Evolutionary conservation across 2,888 invertebrate species (phyloP).

Genomic region (Sialis fuliginosa): DNA sequence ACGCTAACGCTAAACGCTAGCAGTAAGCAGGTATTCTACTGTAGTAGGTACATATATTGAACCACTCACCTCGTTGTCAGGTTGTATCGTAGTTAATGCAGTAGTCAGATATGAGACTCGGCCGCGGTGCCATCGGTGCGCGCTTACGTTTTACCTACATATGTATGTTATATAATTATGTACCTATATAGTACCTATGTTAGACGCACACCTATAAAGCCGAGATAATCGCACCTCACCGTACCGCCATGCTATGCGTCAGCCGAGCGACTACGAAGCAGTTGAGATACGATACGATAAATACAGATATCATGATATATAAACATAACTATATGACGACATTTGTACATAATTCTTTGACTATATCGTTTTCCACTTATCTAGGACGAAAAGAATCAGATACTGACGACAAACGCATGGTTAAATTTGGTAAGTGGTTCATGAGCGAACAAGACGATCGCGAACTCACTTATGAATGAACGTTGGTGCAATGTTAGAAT

Average conservation of each 20-base stretch:
- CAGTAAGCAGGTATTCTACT: too few species aligned
- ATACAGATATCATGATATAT: not conserved
- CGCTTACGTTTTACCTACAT: too few species aligned
- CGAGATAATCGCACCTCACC: not conserved
- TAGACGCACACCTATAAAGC: too few species aligned
- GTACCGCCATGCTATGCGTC: not conserved
- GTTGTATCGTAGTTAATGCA: too few species aligned
- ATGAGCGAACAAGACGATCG: not conserved
- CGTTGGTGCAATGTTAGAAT: not conserved
- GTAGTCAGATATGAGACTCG: too few species aligned
- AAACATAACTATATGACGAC: not conserved
- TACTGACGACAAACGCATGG: slow-evolving; percentile 96
- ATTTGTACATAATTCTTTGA: not conserved
- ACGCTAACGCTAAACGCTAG: too few species aligned
- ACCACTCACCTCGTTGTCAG: too few species aligned
- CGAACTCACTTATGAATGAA: not conserved
- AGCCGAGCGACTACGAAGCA: not conserved
- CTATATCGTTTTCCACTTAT: slow-evolving; percentile 25
- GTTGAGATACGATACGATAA: not conserved
- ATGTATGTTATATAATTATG: too few species aligned
- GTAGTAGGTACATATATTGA: too few species aligned
- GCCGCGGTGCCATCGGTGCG: too few species aligned
- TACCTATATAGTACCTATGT: too few species aligned
- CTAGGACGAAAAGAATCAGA: slow-evolving; percentile 99
- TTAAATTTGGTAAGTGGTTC: slow-evolving; percentile 87